These are phyloP conservation scores for Hofmannophila pseudospretella DNA, from an alignment of 2,888 invertebrate genomes.

Conservation along the genomic window DNA sequence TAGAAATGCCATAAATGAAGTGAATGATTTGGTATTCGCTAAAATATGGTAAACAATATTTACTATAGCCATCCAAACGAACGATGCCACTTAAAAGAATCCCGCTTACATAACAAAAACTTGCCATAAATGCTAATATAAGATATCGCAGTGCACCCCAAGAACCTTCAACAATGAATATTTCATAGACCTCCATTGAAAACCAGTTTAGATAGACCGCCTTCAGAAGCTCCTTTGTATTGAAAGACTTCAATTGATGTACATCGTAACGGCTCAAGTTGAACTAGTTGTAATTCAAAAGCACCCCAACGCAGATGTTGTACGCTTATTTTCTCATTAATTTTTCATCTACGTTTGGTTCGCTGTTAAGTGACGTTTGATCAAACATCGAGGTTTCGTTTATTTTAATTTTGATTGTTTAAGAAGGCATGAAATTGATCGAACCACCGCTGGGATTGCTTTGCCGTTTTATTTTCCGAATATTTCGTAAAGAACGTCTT, in stretches of 20 bases:
- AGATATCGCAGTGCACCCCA: constrained; percentile 41
- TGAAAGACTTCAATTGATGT: constrained; percentile 11
- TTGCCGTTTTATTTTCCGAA: background rate
- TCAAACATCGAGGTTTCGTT: constrained; percentile 21
- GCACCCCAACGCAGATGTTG: constrained; percentile 51
- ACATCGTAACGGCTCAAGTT: constrained; percentile 24
- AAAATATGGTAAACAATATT: background rate
- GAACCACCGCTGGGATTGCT: background rate
- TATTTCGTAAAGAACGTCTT: too few relatives aligned
- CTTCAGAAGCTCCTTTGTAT: background rate
- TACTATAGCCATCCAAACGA: background rate
- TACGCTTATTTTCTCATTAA: constrained; percentile 61
- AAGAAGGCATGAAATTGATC: background rate
- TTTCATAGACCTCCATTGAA: constrained; percentile 50
- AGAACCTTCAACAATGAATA: constrained; percentile 51
- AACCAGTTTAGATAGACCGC: constrained; percentile 23
- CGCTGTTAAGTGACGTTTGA: constrained; percentile 36
- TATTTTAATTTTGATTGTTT: constrained; percentile 12
- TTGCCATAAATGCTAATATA: constrained; percentile 66
- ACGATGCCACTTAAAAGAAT: constrained; percentile 1
- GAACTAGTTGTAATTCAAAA: constrained; percentile 29
- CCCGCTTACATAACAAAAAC: constrained; percentile 41
- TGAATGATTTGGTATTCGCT: background rate
- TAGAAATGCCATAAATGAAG: background rate
- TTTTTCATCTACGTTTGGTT: constrained; percentile 50